Conservation (phyloP, 2,797 vertebrate genomes). For the Pteronotus mesoamericanus region DNA sequence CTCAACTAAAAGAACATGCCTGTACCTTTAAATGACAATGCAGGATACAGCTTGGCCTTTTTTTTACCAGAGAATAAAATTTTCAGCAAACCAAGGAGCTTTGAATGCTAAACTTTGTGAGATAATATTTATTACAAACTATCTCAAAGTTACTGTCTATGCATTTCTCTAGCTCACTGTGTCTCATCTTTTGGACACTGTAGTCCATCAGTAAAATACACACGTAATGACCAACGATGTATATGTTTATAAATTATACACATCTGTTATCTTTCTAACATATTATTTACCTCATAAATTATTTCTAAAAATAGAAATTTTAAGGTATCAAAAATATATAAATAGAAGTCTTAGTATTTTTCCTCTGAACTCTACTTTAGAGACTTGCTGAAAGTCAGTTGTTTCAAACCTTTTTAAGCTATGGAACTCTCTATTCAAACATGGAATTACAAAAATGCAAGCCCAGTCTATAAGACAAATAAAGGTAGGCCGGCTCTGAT, state of each 20-base stretch:
- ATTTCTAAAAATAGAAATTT: slow-evolving; percentile 27
- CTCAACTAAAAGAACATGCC: background rate
- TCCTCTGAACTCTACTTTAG: background rate
- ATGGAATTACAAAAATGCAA: slow-evolving; percentile 7
- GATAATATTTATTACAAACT: slow-evolving; percentile 1
- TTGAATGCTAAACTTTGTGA: slow-evolving; percentile 13
- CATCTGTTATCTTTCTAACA: background rate
- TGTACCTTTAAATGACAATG: background rate
- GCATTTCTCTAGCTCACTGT: background rate
- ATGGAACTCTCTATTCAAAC: background rate
- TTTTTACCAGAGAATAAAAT: background rate
- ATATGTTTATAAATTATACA: background rate
- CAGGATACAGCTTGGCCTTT: background rate
- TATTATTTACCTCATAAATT: slow-evolving; percentile 3
- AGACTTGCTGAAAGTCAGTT: background rate
- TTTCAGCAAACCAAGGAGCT: background rate
- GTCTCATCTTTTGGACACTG: background rate
- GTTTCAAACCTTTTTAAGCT: background rate
- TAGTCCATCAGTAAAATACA: background rate
- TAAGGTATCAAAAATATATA: background rate
- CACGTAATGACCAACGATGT: background rate
- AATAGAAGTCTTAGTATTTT: background rate
- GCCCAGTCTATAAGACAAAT: background rate
- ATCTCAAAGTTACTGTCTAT: background rate
- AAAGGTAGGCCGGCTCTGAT: background rate